Evolutionary conservation across 2,113 vertebrate species (phyloP), one percentile per base, ranked within the genome.

Genomic region (Dipodomys spectabilis): DNA sequence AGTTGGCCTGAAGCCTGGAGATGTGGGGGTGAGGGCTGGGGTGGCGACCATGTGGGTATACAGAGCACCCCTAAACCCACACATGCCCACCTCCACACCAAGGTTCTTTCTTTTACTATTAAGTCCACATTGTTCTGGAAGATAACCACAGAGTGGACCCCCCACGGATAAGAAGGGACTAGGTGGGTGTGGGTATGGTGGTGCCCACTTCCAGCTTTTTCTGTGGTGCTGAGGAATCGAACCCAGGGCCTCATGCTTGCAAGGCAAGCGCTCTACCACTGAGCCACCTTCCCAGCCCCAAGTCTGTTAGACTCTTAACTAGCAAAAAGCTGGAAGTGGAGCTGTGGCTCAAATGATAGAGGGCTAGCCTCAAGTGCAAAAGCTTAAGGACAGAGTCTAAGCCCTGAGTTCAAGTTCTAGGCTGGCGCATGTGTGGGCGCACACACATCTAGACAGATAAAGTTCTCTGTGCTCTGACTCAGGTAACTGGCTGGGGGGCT

Each of bases 1-100:
- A 99, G 96, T 98, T 98, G 2, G 99, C 99, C 96, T 99, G 97
- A 7, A 98, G 95, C 71, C 99, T 99, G 89, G 45, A 45, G 39
- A 82, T 30, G 27, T 6, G 44, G 6, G 22, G 30, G 27, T 5
- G 27, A n/a, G 22, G 30, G 7, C 67, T 78, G 28, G 44, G 44
- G 79, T 32, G 39, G 19, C n/a, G 0, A 25, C 64, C n/a, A 22
- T 2, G 4, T 12, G 1, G 45, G 67, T 12, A 23, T 28, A 35
- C 79, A 45, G 4, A 45, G 45, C 7, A 1, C 89, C 69, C 64
- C 64, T 22, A 13, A 39, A 30, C 69, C 94, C 15, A 15, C 64
- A 86, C 9, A 7, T 15, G 57, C 12, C 35, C 62, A 23, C 60
- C 39, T 3, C 0, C 6, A 39, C 6, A 39, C 73, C 25, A 6